Evolutionary conservation across 2,888 invertebrate species (phyloP), one percentile per base, ranked within the genome.

Genomic region (Erebia palarica): DNA sequence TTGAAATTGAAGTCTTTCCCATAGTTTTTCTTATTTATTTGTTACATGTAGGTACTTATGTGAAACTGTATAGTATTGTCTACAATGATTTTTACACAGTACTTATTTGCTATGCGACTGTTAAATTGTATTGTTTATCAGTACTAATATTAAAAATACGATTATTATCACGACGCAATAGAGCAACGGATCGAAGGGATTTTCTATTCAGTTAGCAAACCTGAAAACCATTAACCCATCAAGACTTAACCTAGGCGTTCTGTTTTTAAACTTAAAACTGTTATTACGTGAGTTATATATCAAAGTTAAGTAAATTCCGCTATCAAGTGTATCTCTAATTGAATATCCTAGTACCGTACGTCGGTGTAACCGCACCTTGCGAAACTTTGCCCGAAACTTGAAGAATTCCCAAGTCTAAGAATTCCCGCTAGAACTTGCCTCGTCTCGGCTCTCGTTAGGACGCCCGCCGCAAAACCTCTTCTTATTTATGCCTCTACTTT

Each of bases 401-500:
- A 85, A 87, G 87, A 85, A 87, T 88, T 85, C 81, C 75, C 81
- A 79, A 83, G 83, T 81, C 80, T 79, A 78, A 80, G 83, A 80
- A 81, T 82, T 81, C 82, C 78, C 76, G 75, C 77, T 78, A 80
- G 81, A 89, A 87, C 84, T 90, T 86, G 82, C 82, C 79, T 84
- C 86, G 87, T 87, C 90, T 73, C 73, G 73, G 58, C 59, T 60
- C 70, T 91, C 90, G 87, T 92, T 92, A 91, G 88, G 85, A 78
- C 76, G 81, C 81, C 82, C 79, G 82, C 90, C 89, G 86, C 90
- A 88, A 91, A 91, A 89, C 88, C 91, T 85, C 83, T 74, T 84
- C 83, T 87, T 91, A 91, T 92, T 92, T 90, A 92, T 91, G 87
- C 79, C 77, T 78, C 80, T 86, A 91, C 88, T 90, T 89, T 90